Evolutionary conservation across 2,797 vertebrate species (phyloP).

Genomic region (Podarcis siculus): DNA sequence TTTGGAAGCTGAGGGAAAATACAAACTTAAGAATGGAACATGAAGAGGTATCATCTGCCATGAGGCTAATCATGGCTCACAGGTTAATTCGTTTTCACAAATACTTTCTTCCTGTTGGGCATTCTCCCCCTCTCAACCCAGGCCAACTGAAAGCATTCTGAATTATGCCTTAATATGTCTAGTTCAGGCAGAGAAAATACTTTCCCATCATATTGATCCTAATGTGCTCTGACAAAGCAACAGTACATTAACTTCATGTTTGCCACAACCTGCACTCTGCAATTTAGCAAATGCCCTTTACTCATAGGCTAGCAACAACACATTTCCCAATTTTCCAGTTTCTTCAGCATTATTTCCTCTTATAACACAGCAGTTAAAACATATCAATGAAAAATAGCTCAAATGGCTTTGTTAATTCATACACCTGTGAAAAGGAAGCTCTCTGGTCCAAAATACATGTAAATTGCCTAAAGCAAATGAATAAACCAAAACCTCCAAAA

Average conservation of each 20-base stretch:
- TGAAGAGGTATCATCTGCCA: slow-evolving; percentile 73
- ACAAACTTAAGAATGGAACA: slow-evolving; percentile 71
- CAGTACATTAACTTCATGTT: slow-evolving; percentile 75
- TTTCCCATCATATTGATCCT: slow-evolving; percentile 74
- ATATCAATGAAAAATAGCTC: slow-evolving; percentile 63
- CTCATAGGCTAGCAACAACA: slow-evolving; percentile 73
- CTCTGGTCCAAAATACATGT: slow-evolving; percentile 31
- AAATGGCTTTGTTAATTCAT: slow-evolving; percentile 61
- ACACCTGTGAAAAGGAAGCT: slow-evolving; percentile 63
- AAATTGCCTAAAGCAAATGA: slow-evolving; percentile 33
- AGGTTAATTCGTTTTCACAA: slow-evolving; percentile 80
- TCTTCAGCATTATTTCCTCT: slow-evolving; percentile 59
- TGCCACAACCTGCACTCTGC: slow-evolving; percentile 73
- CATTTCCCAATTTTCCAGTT: slow-evolving; percentile 73
- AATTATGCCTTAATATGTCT: slow-evolving; percentile 73
- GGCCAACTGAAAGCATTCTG: slow-evolving; percentile 71
- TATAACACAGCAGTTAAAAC: slow-evolving; percentile 64
- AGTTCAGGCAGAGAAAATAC: slow-evolving; percentile 65
- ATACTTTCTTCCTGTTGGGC: slow-evolving; percentile 74
- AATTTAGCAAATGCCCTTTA: slow-evolving; percentile 74
- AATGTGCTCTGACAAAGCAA: slow-evolving; percentile 75
- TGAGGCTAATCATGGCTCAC: slow-evolving; percentile 79
- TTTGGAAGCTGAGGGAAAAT: slow-evolving; percentile 65
- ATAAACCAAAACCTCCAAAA: slow-evolving; percentile 30
- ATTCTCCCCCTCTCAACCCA: slow-evolving; percentile 68